Evolutionary conservation across 2,888 invertebrate species (phyloP), one percentile per base, ranked within the genome.

Genomic region (Drosophila tripunctata): DNA sequence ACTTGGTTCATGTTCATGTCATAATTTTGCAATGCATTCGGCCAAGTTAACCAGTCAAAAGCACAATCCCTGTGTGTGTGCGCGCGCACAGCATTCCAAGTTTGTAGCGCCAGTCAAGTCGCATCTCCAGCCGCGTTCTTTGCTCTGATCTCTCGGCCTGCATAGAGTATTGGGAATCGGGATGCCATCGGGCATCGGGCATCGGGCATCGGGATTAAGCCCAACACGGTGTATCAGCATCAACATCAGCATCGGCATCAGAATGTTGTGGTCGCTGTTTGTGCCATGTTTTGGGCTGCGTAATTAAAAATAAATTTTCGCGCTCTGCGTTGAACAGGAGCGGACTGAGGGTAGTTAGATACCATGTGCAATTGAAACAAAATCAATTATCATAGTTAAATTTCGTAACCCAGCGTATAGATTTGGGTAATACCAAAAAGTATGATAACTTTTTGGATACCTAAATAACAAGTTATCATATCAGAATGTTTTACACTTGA

Each of bases 1-100:
- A 87, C 88, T 89, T 83, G 85, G 90, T 85, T 89, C 89, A 88
- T 89, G 89, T 89, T 89, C 89, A 89, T 89, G 89, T 89, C 90
- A 89, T 89, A 89, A 89, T 88, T 89, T 89, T 89, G 86, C 86
- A 71, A 68, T 78, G 70, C 72, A 51, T 54, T 60, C 64, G 30
- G 40, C 33, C 33, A 21, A 55, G 41, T 57, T 33, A 33, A 33
- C 51, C 60, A 43, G 43, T 38, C 44, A n/a, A n/a, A n/a, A n/a
- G 48, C 27, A 27, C 10, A 43, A 22, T 40, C 27, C 27, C 35
- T 15, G 40, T 40, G 40, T 21, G 43, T 40, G 12, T 12, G 1
- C 38, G 43, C 22, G 12, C 12, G 1, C 38, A 12, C 14, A 48
- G 62, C 65, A 67, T 75, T 75, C 67, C 70, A 57, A 3, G 17